phyloP scores from a whole-genome alignment of 2,113 vertebrate species.

The Thamnophis sirtalis region DNA sequence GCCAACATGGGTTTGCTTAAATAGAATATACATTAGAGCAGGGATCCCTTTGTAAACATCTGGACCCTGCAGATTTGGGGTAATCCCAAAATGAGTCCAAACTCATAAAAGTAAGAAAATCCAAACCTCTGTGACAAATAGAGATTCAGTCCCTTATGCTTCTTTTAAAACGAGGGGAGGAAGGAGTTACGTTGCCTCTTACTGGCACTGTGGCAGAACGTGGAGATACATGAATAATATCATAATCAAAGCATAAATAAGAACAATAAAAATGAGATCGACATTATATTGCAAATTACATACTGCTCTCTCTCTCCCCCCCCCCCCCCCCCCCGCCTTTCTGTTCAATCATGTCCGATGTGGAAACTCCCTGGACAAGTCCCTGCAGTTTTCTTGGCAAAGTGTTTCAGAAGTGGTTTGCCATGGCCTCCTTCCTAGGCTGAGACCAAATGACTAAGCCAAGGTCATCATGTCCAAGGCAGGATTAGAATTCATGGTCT shows the following conservation, averaged over 20 bases:
- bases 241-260: background rate
- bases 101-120: constrained; percentile 33
- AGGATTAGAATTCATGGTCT: background rate
- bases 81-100: constrained; percentile 2
- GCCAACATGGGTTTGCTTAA: constrained; percentile 46
- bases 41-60: constrained; percentile 43
- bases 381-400: background rate
- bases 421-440: background rate
- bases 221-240: background rate
- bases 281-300: background rate
- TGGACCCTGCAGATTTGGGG: constrained; percentile 40
- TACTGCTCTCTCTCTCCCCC: fast-evolving
- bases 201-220: background rate
- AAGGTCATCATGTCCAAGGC: background rate
- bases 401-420: background rate
- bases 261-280: background rate
- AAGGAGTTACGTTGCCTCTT: background rate
- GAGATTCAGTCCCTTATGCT: background rate
- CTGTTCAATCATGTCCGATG: background rate
- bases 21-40: constrained; percentile 21
- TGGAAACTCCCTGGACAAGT: background rate
- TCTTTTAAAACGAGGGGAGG: background rate
- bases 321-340: fast-evolving
- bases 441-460: background rate
- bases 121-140: constrained; percentile 9